These are phyloP conservation scores for Cantharis nigra DNA, from an alignment of 2,888 invertebrate genomes.

Conservation along the genomic window DNA sequence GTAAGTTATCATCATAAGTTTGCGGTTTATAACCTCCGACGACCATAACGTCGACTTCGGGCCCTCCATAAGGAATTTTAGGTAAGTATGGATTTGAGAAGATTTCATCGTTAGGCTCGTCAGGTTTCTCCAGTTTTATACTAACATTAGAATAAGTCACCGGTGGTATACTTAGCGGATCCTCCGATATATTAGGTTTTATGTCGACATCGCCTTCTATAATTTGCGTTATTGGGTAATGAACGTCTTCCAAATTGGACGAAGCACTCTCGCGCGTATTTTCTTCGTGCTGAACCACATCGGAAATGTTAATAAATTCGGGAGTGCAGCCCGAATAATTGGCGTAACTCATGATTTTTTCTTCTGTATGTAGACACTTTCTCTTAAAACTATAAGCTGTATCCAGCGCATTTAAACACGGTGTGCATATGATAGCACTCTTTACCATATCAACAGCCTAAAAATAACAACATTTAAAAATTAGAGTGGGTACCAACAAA, in stretches of 20 bases:
- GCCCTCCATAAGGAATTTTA: neutral
- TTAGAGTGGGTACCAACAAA: neutral
- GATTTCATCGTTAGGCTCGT: neutral
- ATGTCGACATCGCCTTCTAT: conserved; percentile 9
- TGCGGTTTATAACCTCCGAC: neutral
- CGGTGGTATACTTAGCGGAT: neutral
- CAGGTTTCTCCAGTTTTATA: neutral
- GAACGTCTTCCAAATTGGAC: neutral
- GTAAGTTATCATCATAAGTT: neutral
- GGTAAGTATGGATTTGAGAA: neutral
- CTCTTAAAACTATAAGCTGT: conserved; percentile 21
- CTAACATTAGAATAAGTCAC: neutral
- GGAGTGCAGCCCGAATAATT: conserved; percentile 6
- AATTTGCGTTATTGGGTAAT: conserved; percentile 12
- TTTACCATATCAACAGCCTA: conserved; percentile 18
- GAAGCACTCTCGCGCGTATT: neutral
- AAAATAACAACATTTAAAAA: neutral
- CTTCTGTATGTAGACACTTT: conserved; percentile 16
- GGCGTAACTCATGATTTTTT: conserved; percentile 11
- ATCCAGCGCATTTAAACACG: conserved; percentile 9
- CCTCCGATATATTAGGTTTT: neutral
- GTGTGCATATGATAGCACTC: conserved; percentile 9
- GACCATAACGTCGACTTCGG: conserved; percentile 20
- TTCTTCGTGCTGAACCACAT: conserved; percentile 2
- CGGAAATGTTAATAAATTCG: conserved; percentile 9